Conservation (phyloP, 2,888 invertebrate species). For the Hetaerina titia region DNA sequence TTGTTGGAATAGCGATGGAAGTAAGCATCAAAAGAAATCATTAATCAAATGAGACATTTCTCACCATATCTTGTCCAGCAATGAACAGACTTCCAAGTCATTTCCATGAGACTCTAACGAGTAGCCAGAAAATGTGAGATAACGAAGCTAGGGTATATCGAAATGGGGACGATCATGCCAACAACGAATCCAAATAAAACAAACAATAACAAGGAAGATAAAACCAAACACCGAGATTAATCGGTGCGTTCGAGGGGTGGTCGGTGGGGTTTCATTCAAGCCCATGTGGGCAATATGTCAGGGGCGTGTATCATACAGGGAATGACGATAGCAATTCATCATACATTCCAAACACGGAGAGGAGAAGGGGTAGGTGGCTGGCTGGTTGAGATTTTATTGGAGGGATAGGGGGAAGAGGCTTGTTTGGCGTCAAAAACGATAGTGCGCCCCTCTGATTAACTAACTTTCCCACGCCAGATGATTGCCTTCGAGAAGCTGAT, state of each 20-base stretch:
- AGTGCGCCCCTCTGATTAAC: constrained; percentile 51
- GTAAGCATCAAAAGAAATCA: no score
- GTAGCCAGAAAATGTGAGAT: no score
- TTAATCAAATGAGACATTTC: no score
- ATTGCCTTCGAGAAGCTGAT: constrained; percentile 55
- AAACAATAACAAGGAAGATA: not conserved
- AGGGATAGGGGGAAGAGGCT: not conserved
- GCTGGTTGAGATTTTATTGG: not conserved
- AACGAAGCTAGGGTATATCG: not conserved
- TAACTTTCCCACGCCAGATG: constrained; percentile 60
- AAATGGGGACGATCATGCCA: not conserved
- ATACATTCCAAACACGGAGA: not conserved
- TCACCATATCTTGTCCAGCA: no score
- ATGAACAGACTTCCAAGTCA: no score
- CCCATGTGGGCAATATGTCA: not conserved
- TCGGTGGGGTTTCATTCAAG: not conserved
- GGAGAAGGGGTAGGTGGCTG: not conserved
- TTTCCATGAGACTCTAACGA: no score
- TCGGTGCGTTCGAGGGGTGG: not conserved
- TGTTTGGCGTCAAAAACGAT: constrained; percentile 54
- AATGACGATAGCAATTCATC: constrained; percentile 37
- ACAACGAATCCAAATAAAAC: not conserved
- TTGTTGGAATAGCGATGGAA: no score
- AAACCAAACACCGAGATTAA: not conserved
- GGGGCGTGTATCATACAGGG: not conserved